Conservation (phyloP, 2,113 vertebrate genomes). For the Eira barbara region DNA sequence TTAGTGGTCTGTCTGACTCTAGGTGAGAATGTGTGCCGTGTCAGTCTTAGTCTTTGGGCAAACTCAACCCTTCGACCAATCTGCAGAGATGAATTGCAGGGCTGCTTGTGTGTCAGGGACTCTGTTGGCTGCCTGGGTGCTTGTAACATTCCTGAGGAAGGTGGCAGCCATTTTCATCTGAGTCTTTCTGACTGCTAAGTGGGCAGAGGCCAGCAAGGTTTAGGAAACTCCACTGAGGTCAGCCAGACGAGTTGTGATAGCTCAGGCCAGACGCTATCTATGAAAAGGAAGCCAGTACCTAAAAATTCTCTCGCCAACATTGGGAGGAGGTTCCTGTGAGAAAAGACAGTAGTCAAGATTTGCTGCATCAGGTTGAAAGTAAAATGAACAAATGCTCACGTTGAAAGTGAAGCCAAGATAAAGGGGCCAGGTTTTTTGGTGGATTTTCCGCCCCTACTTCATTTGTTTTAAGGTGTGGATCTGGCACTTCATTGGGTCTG, state of each 20-base stretch:
- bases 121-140: not conserved
- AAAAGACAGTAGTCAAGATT: not conserved
- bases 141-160: not conserved
- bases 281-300: not conserved
- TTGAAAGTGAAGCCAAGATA: not conserved
- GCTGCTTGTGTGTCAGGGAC: not conserved
- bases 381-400: not conserved
- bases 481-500: not conserved
- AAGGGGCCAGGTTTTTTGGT: not conserved
- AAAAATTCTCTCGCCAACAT: not conserved
- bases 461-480: not conserved
- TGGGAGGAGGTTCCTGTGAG: not conserved
- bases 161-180: not conserved
- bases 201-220: not conserved
- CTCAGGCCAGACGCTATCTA: not conserved
- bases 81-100: not conserved
- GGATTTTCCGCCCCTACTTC: not conserved
- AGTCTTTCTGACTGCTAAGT: not conserved
- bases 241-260: not conserved
- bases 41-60: not conserved
- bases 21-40: not conserved
- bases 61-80: not conserved
- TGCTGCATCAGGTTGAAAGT: not conserved
- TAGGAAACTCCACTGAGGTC: slow-evolving; percentile 7
- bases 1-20: not conserved